These are phyloP conservation scores for Radopholus similis DNA, from an alignment of 1,140 invertebrate genomes.

Conservation along the genomic window DNA sequence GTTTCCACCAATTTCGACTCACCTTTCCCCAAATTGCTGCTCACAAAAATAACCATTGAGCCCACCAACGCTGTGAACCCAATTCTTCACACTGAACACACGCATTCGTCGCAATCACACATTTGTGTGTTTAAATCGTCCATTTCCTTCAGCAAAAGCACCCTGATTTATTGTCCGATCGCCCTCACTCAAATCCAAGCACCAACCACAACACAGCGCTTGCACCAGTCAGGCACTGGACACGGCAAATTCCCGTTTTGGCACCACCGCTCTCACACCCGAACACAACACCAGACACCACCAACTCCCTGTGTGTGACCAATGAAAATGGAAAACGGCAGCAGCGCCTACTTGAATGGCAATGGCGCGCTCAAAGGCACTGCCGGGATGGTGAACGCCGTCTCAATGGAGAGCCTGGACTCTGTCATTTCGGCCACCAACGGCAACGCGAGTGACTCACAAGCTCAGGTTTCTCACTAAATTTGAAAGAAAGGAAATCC, in stretches of 20 bases:
- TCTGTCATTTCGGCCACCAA: conserved; percentile 44
- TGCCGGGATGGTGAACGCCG: conserved; percentile 35
- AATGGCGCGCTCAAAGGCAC: conserved; percentile 6
- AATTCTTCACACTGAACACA: too few relatives aligned
- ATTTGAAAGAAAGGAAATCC: conserved; percentile 12
- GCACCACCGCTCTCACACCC: background rate
- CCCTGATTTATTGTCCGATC: background rate
- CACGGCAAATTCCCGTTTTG: too few relatives aligned
- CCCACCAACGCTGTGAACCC: too few relatives aligned
- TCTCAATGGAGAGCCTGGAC: conserved; percentile 59
- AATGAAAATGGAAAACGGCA: conserved; percentile 26
- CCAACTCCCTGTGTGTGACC: background rate
- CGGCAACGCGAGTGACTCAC: conserved; percentile 15
- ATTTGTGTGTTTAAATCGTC: background rate
- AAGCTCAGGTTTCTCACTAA: background rate
- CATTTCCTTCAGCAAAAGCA: background rate
- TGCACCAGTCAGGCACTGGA: background rate
- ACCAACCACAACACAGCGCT: background rate
- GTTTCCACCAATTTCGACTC: background rate
- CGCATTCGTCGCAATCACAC: too few relatives aligned
- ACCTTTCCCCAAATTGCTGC: background rate
- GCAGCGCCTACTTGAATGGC: background rate
- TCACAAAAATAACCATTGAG: background rate
- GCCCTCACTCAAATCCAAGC: background rate
- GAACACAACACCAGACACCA: background rate